Conservation (phyloP, 2,113 vertebrate species). For the Sitta europaea region DNA sequence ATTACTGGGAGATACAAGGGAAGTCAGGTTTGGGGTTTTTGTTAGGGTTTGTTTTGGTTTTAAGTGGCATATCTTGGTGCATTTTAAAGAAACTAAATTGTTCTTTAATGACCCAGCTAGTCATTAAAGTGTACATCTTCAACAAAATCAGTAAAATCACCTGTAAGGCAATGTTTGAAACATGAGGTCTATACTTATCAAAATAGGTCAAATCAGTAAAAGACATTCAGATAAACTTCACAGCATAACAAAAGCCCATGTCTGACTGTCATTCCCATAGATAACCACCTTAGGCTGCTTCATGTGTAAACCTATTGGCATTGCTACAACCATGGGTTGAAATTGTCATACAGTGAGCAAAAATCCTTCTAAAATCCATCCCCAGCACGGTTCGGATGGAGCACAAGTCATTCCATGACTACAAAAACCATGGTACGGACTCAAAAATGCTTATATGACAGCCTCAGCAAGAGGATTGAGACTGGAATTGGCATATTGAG, state of each 20-base stretch:
- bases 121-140: not conserved
- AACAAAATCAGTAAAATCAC: not conserved
- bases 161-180: not conserved
- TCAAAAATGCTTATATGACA: fast-evolving
- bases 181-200: not conserved
- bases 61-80: not conserved
- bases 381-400: fast-evolving
- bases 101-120: not conserved
- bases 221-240: not conserved
- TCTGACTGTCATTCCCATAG: not conserved
- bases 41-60: not conserved
- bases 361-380: fast-evolving
- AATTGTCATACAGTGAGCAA: not conserved
- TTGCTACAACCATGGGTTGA: not conserved
- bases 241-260: not conserved
- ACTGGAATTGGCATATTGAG: conserved; percentile 8
- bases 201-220: not conserved
- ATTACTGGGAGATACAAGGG: not conserved
- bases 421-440: not conserved
- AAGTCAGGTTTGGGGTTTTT: not conserved
- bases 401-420: not conserved
- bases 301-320: not conserved
- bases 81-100: not conserved
- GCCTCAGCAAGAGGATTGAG: not conserved
- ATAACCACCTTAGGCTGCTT: not conserved